Conservation (phyloP, 2,888 invertebrate species). For the Acleris laterana region DNA sequence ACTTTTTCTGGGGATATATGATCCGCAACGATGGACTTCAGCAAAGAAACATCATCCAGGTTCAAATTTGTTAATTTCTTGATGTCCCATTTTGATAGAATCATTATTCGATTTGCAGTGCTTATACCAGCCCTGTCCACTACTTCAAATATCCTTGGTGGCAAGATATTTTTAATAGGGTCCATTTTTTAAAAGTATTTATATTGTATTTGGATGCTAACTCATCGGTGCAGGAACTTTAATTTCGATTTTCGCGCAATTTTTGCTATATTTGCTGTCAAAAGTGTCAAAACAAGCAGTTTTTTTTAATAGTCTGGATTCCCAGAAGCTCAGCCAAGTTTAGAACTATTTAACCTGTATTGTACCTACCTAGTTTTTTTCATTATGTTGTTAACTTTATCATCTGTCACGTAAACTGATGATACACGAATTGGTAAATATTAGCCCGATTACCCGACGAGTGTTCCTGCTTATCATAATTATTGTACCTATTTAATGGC, state of each 20-base stretch:
- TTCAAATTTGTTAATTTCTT: conserved; percentile 66
- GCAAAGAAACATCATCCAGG: conserved; percentile 57
- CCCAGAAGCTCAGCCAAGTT: too few relatives aligned
- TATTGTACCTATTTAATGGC: conserved; percentile 37
- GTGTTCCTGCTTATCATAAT: not conserved
- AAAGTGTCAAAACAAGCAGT: too few relatives aligned
- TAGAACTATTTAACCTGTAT: too few relatives aligned
- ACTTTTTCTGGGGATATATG: conserved; percentile 50
- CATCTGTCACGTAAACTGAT: conserved; percentile 7
- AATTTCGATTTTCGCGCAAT: not conserved
- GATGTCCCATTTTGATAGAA: conserved; percentile 65
- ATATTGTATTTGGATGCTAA: not conserved
- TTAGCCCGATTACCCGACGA: too few relatives aligned
- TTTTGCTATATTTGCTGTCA: not conserved
- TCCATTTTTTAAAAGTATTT: not conserved
- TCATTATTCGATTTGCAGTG: conserved; percentile 63
- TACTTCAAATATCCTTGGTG: conserved; percentile 58
- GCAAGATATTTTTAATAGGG: conserved; percentile 47
- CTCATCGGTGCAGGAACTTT: not conserved
- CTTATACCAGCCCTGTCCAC: conserved; percentile 64
- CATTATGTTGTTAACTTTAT: not conserved
- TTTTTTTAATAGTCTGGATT: too few relatives aligned
- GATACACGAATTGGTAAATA: too few relatives aligned
- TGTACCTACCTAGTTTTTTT: not conserved
- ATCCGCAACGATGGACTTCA: conserved; percentile 61